Evolutionary conservation across 2,113 vertebrate genomes (phyloP), one percentile per base, ranked within the genome.

Genomic region (Promerops cafer): DNA sequence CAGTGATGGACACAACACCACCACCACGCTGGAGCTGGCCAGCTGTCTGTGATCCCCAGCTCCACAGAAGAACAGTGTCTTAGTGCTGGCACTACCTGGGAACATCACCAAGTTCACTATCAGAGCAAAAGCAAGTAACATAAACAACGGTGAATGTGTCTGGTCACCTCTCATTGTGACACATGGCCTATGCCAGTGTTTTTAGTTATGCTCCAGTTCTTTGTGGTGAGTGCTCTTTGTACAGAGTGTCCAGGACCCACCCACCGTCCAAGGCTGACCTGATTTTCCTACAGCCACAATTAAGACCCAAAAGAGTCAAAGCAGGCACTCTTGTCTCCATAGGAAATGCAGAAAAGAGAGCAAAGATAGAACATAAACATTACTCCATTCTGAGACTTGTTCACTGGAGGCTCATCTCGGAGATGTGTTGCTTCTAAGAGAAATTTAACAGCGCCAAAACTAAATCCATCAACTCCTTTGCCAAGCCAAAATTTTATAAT

Each of bases 401-500:
- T 97, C 90, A 99, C 99, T 97, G 98, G 99, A 60, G 98, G 98
- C 92, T 99, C 99, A 33, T 99, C 96, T 93, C 99, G 98, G 93
- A 99, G 96, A 91, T 99, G 98, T 2, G 93, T 87, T 27, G 99
- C 99, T 98, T 99, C 99, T 53, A 99, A 96, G 40, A 99, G 98
- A 96, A 98, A 99, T 90, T 99, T 99, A 71, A 99, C 98, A 50
- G 98, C 90, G 20, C 98, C 96, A 61, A 99, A 98, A 95, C 98
- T 98, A 90, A 99, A 98, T 33, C 99, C 99, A 85, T 99, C 99
- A 16, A 99, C 98, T 40, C 99, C 99, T 91, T 99, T 99, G 52
- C 84, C 28, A 13, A 99, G 97, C 99, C 99, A 99, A 97, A 99
- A 99, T 75, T 93, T 91, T 56, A 99, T 98, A 52, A 99, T 94